phyloP scores from a whole-genome alignment of 1,140 invertebrate genomes.

The Wasmannia auropunctata region DNA sequence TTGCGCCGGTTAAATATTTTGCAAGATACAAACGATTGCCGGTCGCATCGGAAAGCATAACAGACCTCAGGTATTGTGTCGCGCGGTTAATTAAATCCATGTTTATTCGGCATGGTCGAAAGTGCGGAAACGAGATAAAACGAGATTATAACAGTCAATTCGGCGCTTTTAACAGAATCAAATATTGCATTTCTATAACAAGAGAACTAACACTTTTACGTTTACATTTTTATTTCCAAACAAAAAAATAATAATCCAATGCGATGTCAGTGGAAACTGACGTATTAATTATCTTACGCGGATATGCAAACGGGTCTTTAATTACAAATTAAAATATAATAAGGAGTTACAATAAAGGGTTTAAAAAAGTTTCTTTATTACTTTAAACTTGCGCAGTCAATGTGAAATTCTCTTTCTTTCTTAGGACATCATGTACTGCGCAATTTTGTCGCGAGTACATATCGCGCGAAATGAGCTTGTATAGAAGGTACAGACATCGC shows the following conservation, averaged over 20 bases:
- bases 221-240: not conserved
- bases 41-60: not conserved
- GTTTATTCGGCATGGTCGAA: conserved; percentile 21
- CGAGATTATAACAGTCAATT: not conserved
- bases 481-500: not conserved
- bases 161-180: not conserved
- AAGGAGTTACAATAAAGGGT: not conserved
- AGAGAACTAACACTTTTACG: not conserved
- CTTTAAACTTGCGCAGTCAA: not conserved
- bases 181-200: not conserved
- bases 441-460: not conserved
- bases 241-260: not conserved
- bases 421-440: not conserved
- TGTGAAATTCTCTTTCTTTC: not conserved
- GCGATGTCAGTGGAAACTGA: not conserved
- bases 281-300: not conserved
- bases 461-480: not conserved
- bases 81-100: conserved; percentile 30
- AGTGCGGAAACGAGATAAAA: not conserved
- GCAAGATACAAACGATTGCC: conserved; percentile 44
- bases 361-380: not conserved
- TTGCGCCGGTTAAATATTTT: conserved; percentile 49
- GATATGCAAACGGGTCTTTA: not conserved
- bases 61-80: not conserved
- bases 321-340: not conserved